A percentile compares a stretch with the other conserved stretches of the same genome.
Evolutionary conservation across 2,113 vertebrate species (phyloP).

Genomic region (Thamnophis sirtalis): DNA sequence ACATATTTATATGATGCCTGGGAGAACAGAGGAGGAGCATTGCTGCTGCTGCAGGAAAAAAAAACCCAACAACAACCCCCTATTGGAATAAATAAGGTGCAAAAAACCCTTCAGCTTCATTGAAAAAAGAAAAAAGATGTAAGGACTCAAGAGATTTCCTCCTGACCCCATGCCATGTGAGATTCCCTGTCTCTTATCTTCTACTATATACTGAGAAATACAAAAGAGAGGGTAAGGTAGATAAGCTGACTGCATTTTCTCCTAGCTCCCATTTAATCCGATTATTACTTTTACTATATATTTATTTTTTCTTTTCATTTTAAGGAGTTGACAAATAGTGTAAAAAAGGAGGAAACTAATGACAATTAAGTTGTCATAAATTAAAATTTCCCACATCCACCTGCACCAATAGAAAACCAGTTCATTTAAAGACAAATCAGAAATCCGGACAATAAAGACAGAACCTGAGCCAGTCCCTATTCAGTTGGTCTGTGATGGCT

Average conservation of each 20-base stretch:
- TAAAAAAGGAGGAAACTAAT: background rate
- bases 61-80: constrained; percentile 8
- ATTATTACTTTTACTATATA: background rate
- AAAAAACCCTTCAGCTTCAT: background rate
- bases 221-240: background rate
- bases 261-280: background rate
- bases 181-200: background rate
- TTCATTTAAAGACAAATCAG: background rate
- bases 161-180: background rate
- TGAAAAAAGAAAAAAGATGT: background rate
- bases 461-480: background rate
- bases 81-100: background rate
- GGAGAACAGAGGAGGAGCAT: constrained; percentile 29
- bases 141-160: background rate
- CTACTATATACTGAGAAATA: background rate
- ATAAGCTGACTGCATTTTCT: background rate
- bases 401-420: background rate
- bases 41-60: background rate
- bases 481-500: background rate
- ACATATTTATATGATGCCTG: constrained; percentile 49
- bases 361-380: background rate
- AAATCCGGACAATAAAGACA: background rate
- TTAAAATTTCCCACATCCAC: background rate
- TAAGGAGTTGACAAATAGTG: background rate
- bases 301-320: background rate